Base-by-base conservation (phyloP, 2,113 vertebrate genomes). In the Tonatia bakeri region DNA sequence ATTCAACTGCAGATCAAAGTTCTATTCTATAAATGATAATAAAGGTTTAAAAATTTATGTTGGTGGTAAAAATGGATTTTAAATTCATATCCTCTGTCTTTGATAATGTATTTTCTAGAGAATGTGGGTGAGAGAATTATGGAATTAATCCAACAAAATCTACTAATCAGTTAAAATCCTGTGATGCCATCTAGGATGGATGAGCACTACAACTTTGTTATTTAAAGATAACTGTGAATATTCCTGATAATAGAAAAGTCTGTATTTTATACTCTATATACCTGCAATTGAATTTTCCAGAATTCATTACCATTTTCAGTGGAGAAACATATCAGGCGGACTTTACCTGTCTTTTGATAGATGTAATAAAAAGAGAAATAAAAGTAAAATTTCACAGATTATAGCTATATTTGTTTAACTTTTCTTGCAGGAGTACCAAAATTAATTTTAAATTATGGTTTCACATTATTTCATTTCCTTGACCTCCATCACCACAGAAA, bases 401-500 rank as follows among this genome's bases (percentile, higher is more conserved):
- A 33, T 33, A 75, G 26, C 54, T 73, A 38, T 1, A 69, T 59
- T 96, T 72, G 15, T 86, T 22, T 88, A 95, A 69, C 36, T 82
- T 40, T 84, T 82, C 13, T 86, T 54, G 69, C 38, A 94, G 96
- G 20, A 76, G 54, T 45, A 31, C 59, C 88, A 89, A 91, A 88
- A 93, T 84, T 94, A 94, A 97, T 84, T 96, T 96, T 97, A 96
- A 97, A 95, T 93, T 95, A 28, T 80, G 83, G 47, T 90, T 96
- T 97, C 85, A 97, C 82, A 97, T 96, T 96, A 95, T 52, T 47
- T 97, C 73, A 91, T 84, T 97, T 98, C 72, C 90, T 2, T 85
- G 92, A 90, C 75, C 12, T 1, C 89, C 52, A 95, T 70, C 40
- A 83, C 17, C 10, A 69, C 16, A 83, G 75, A 31, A 40, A 43